Evolutionary conservation across 2,888 invertebrate species (phyloP).

Genomic region (Cephus spinipes): DNA sequence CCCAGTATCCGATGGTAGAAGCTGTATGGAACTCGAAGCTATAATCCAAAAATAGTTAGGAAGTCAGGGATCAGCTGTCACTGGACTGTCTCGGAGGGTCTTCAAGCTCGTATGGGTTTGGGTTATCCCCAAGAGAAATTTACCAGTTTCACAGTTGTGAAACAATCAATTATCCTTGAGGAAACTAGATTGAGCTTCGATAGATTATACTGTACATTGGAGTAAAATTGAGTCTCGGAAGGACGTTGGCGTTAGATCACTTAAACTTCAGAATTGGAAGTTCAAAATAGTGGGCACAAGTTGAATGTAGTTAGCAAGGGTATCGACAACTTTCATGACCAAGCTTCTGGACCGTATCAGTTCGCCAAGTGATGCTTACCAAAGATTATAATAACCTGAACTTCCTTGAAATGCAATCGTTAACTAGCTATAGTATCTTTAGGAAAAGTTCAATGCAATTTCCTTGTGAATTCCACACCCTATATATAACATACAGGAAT

Average conservation of each 20-base stretch:
- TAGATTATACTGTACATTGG: neutral
- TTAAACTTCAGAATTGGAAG: neutral
- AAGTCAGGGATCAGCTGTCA: neutral
- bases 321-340: neutral
- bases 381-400: neutral
- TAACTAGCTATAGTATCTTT: neutral
- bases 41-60: neutral
- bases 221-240: neutral
- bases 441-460: neutral
- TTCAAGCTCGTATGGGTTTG: neutral
- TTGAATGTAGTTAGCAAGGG: neutral
- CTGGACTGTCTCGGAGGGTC: neutral
- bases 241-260: neutral
- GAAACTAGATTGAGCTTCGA: neutral
- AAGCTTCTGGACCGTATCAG: neutral
- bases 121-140: neutral
- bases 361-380: neutral
- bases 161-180: neutral
- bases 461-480: neutral
- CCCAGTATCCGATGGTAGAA: constrained; percentile 43
- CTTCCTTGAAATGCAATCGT: neutral
- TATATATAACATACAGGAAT: neutral
- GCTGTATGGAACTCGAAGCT: constrained; percentile 22
- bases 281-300: neutral
- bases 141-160: neutral